Conservation (phyloP, 1,140 invertebrate species). For the Ceratina japonica region DNA sequence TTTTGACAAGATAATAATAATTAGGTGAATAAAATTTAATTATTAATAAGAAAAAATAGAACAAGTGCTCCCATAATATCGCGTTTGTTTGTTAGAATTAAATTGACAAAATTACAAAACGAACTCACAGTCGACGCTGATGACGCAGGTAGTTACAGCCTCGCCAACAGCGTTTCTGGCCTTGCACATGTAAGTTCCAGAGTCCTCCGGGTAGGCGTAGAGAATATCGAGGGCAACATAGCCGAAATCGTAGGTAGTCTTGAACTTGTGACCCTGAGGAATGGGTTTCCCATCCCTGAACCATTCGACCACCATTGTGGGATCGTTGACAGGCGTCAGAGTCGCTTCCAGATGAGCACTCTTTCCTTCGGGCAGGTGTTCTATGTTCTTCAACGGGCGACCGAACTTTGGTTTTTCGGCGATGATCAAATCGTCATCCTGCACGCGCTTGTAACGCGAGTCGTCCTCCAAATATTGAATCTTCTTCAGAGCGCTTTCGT, state of each 20-base stretch:
- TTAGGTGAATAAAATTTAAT: no score
- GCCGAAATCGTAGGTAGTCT: slow-evolving; percentile 97
- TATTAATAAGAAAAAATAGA: no score
- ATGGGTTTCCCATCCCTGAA: slow-evolving; percentile 94
- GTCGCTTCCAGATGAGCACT: slow-evolving; percentile 97
- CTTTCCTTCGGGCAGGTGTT: slow-evolving; percentile 91
- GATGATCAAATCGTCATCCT: slow-evolving; percentile 86
- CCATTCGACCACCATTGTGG: slow-evolving; percentile 97
- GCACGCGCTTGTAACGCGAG: slow-evolving; percentile 86
- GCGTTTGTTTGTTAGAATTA: no score
- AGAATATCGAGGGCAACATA: slow-evolving; percentile 97
- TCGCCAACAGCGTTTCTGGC: slow-evolving; percentile 95
- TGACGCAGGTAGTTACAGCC: slow-evolving; percentile 93
- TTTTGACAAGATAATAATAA: no score
- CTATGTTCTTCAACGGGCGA: slow-evolving; percentile 90
- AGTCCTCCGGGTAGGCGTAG: slow-evolving; percentile 97
- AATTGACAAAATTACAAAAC: no score
- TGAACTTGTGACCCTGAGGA: slow-evolving; percentile 93
- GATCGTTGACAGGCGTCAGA: slow-evolving; percentile 95
- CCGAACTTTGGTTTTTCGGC: slow-evolving; percentile 94
- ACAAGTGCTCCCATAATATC: no score
- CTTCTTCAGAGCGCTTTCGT: slow-evolving; percentile 95
- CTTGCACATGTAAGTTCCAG: slow-evolving; percentile 96
- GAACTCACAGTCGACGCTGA: slow-evolving; percentile 88
- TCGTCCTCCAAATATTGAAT: slow-evolving; percentile 95